Evolutionary conservation across 2,888 invertebrate genomes (phyloP).

Genomic region (Drosophila cracens): DNA sequence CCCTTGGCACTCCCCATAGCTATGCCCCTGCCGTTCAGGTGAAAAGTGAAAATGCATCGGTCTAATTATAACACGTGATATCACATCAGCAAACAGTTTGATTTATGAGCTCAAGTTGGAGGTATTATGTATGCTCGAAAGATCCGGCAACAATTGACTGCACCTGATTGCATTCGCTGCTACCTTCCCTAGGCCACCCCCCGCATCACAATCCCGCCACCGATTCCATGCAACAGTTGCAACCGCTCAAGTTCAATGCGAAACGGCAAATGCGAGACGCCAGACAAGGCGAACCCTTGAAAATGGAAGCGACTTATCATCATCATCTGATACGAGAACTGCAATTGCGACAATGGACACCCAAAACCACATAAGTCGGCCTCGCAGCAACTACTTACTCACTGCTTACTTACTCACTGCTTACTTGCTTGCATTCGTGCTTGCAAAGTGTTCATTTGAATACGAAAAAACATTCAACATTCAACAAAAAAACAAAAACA

Average conservation of each 20-base stretch:
- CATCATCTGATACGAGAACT: slow-evolving; percentile 53
- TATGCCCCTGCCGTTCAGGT: slow-evolving; percentile 11
- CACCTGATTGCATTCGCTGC: slow-evolving; percentile 70
- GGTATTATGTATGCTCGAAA: slow-evolving; percentile 39
- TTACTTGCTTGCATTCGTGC: slow-evolving; percentile 1
- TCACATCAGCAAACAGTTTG: slow-evolving; percentile 67
- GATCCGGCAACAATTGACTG: slow-evolving; percentile 77
- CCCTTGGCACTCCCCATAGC: background rate
- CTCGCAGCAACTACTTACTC: background rate
- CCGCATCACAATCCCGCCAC: background rate
- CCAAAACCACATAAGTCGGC: slow-evolving; percentile 5
- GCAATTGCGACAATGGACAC: slow-evolving; percentile 27
- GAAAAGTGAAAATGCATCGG: slow-evolving; percentile 78
- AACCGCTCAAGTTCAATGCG: slow-evolving; percentile 75
- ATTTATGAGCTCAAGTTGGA: slow-evolving; percentile 49
- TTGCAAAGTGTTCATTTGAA: slow-evolving; percentile 48
- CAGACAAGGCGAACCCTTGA: slow-evolving; percentile 79
- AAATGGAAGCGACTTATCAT: slow-evolving; percentile 67
- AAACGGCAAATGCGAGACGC: slow-evolving; percentile 68
- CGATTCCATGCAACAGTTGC: background rate
- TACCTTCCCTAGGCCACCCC: background rate
- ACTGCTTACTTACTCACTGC: slow-evolving; percentile 1
- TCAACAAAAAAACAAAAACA: background rate
- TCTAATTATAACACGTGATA: slow-evolving; percentile 77
- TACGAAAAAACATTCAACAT: slow-evolving; percentile 6